Conservation (phyloP, 2,797 vertebrate genomes). For the Kryptopterus vitreolus region DNA sequence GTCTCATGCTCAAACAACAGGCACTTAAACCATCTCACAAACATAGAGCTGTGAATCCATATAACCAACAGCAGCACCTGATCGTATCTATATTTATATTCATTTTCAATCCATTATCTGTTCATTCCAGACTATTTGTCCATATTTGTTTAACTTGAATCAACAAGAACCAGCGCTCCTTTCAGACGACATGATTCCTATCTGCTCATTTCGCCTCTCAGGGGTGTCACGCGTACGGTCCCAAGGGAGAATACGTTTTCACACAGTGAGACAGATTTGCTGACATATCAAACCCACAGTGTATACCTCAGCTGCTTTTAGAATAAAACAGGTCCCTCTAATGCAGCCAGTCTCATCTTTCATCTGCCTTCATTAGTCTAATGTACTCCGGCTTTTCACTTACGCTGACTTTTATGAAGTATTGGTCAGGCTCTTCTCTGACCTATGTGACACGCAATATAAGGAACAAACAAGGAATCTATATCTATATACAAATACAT, state of each 20-base stretch:
- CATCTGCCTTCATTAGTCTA: slow-evolving; percentile 65
- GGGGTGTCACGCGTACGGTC: not conserved
- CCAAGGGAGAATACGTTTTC: slow-evolving; percentile 10
- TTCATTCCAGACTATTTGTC: not conserved
- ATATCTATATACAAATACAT: not conserved
- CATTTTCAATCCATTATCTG: not conserved
- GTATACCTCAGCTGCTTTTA: slow-evolving; percentile 49
- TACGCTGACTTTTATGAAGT: slow-evolving; percentile 63
- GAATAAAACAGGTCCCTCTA: slow-evolving; percentile 62
- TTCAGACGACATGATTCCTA: not conserved
- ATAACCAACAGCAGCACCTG: not conserved
- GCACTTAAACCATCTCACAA: not conserved
- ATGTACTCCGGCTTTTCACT: slow-evolving; percentile 64
- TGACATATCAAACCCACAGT: slow-evolving; percentile 60
- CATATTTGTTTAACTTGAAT: not conserved
- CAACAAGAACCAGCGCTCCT: not conserved
- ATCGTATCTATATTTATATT: not conserved
- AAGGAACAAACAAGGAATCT: not conserved
- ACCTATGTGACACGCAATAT: not conserved
- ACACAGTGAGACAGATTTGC: slow-evolving; percentile 53
- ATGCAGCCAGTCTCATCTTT: slow-evolving; percentile 48
- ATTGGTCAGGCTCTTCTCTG: slow-evolving; percentile 24
- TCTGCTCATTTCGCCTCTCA: not conserved
- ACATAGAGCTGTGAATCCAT: not conserved
- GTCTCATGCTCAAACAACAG: no score